Evolutionary conservation across 2,797 vertebrate species (phyloP).

Genomic region (Thripadectes ignobilis): DNA sequence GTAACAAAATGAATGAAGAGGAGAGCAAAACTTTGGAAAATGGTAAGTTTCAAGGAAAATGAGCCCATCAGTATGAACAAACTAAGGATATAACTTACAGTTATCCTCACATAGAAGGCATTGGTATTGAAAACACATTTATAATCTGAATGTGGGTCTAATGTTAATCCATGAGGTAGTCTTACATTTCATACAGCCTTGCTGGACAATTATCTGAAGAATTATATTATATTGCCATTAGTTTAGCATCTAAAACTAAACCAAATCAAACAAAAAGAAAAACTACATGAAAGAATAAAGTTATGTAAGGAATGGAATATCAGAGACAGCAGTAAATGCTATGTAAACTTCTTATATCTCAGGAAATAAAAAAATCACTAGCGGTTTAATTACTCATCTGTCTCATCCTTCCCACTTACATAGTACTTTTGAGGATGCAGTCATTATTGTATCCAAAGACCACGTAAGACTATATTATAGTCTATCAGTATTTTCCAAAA

Average conservation of each 20-base stretch:
- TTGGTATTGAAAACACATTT: background rate
- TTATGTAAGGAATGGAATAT: background rate
- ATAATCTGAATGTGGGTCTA: background rate
- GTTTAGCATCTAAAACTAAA: background rate
- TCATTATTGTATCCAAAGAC: background rate
- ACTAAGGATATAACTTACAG: background rate
- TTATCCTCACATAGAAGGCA: background rate
- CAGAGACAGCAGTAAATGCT: background rate
- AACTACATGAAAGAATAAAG: background rate
- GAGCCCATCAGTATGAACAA: rapidly evolving
- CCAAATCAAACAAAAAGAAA: background rate
- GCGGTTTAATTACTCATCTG: background rate
- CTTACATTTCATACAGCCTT: background rate
- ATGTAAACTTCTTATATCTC: background rate
- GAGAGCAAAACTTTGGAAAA: background rate
- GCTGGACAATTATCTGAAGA: background rate
- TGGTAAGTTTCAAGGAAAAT: background rate
- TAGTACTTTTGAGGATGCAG: background rate
- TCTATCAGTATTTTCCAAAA: background rate
- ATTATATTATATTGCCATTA: background rate
- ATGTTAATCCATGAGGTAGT: background rate
- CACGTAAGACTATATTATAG: background rate
- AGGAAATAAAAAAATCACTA: background rate
- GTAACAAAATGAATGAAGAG: background rate
- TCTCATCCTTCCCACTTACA: background rate